phyloP scores from a whole-genome alignment of 2,113 vertebrate genomes.

The Osmerus eperlanus region DNA sequence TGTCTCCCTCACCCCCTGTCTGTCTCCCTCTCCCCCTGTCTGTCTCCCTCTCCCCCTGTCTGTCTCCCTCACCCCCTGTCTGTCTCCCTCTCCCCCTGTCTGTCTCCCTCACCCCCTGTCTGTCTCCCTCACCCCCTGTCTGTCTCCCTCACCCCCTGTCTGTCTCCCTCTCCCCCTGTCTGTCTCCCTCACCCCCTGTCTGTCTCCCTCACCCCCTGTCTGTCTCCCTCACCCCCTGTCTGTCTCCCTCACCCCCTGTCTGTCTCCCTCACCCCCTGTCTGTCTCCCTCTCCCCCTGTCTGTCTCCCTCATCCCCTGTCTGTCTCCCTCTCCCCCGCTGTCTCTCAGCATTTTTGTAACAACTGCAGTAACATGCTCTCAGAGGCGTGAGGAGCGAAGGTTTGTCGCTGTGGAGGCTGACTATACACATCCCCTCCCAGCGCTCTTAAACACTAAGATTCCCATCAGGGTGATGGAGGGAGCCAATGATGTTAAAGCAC shows the following conservation, averaged over 20 bases:
- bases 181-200: too few species aligned
- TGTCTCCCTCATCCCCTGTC: conserved; percentile 36
- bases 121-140: too few species aligned
- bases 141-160: too few species aligned
- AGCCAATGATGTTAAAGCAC: too few species aligned
- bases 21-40: conserved; percentile 53
- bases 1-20: conserved; percentile 30
- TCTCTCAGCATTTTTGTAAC: conserved; percentile 54
- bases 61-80: too few species aligned
- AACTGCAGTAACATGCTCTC: conserved; percentile 42
- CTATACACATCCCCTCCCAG: not conserved
- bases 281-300: not conserved
- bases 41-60: conserved; percentile 4
- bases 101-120: too few species aligned
- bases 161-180: too few species aligned
- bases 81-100: too few species aligned
- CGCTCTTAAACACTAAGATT: too few species aligned
- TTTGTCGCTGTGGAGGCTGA: conserved; percentile 11
- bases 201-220: conserved; percentile 12
- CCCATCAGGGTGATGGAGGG: too few species aligned
- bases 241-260: too few species aligned
- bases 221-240: not conserved
- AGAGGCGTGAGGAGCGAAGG: conserved; percentile 37
- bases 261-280: too few species aligned
- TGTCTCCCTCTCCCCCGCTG: conserved; percentile 54